A percentile compares a stretch with the other conserved stretches of the same genome.
phyloP scores from a whole-genome alignment of 1,140 invertebrate genomes.

The Cotesia typhae region DNA sequence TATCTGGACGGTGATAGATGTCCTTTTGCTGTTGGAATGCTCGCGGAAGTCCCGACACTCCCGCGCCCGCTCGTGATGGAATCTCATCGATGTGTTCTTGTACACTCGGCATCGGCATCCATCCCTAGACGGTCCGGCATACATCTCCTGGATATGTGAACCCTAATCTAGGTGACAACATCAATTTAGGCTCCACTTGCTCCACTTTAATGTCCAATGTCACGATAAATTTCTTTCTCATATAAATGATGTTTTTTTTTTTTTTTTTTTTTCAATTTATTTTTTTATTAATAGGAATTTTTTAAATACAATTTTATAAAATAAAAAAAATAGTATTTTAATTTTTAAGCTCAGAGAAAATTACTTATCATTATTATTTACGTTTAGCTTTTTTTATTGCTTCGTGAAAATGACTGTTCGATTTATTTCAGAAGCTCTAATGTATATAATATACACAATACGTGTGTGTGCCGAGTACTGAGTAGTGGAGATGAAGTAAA shows the following conservation, averaged over 20 bases:
- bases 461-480: neutral
- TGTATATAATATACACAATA: neutral
- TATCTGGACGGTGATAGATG: slow-evolving; percentile 59
- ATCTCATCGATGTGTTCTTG: slow-evolving; percentile 38
- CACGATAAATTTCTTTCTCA: neutral
- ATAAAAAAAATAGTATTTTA: too few relatives aligned
- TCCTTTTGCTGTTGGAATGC: slow-evolving; percentile 59
- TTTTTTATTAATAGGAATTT: too few relatives aligned
- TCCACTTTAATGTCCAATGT: slow-evolving; percentile 2
- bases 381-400: neutral
- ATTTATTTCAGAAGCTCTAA: slow-evolving; percentile 13
- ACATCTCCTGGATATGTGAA: slow-evolving; percentile 14
- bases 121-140: slow-evolving; percentile 5
- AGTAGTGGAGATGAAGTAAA: too few relatives aligned
- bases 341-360: neutral
- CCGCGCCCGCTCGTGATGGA: slow-evolving; percentile 40
- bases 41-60: slow-evolving; percentile 39
- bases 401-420: neutral
- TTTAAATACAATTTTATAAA: too few relatives aligned
- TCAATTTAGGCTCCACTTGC: slow-evolving; percentile 12
- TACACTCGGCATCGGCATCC: slow-evolving; percentile 9
- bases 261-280: neutral
- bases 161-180: slow-evolving; percentile 32
- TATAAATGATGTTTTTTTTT: neutral
- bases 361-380: neutral